A percentile compares a stretch with the other conserved stretches of the same genome.
Evolutionary conservation across 2,888 invertebrate genomes (phyloP).

Genomic region (Enchytraeus crypticus): DNA sequence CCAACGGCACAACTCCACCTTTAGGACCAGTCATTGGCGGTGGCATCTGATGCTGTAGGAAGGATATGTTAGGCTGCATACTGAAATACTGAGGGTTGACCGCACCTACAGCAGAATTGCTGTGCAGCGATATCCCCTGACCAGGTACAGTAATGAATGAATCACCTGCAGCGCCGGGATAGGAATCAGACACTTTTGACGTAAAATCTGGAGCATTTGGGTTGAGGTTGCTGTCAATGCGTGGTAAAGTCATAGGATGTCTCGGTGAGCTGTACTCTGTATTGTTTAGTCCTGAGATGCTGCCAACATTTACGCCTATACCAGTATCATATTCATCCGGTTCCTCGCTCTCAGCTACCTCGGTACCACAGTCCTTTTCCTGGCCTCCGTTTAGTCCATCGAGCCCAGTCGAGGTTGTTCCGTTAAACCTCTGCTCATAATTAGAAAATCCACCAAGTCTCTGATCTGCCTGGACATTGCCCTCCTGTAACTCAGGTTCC

Average conservation of each 20-base stretch:
- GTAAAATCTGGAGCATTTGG: slow-evolving; percentile 71
- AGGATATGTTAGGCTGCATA: no score
- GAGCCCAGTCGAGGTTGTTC: background rate
- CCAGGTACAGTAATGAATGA: no score
- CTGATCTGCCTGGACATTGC: background rate
- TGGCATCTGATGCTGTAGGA: no score
- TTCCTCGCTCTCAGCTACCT: background rate
- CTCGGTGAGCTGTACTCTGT: slow-evolving; percentile 43
- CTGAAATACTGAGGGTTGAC: no score
- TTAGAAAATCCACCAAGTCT: background rate
- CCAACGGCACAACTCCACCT: no score
- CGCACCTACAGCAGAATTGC: no score
- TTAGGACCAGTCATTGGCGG: no score
- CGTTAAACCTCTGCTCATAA: background rate
- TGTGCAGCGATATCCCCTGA: no score
- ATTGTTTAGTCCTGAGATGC: no score
- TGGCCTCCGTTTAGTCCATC: background rate
- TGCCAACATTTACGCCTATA: background rate
- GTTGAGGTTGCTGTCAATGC: slow-evolving; percentile 58
- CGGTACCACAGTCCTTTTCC: no score
- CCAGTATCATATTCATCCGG: background rate
- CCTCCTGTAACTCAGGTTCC: no score
- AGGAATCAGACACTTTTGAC: slow-evolving; percentile 6
- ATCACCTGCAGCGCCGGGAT: no score
- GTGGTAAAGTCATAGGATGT: slow-evolving; percentile 47